Evolutionary conservation across 2,888 invertebrate genomes (phyloP).

Genomic region (Leucozona laternaria): DNA sequence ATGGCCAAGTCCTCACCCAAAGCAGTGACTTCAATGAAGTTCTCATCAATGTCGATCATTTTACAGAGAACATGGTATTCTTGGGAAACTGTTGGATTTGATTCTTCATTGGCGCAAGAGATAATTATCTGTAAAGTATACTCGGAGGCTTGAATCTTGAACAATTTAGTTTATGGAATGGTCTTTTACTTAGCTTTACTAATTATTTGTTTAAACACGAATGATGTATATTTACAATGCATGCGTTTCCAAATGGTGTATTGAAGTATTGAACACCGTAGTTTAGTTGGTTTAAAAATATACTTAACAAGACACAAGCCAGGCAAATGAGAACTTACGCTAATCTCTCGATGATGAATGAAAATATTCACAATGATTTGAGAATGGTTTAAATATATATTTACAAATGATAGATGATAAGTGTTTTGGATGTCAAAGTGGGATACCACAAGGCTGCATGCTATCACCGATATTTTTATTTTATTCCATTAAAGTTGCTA

Average conservation of each 20-base stretch:
- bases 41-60: constrained; percentile 95
- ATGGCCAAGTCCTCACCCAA: constrained; percentile 97
- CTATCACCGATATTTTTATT: not conserved
- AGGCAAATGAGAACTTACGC: constrained; percentile 69
- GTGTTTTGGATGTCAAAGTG: not conserved
- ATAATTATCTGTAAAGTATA: constrained; percentile 89
- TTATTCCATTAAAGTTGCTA: not conserved
- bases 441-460: not conserved
- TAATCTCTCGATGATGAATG: constrained; percentile 44
- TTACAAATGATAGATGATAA: not conserved
- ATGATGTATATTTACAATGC: constrained; percentile 57
- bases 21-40: constrained; percentile 94
- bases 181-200: constrained; percentile 17
- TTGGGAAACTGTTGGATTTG: constrained; percentile 93
- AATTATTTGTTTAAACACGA: not conserved
- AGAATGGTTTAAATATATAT: constrained; percentile 1
- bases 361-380: constrained; percentile 49
- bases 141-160: constrained; percentile 22
- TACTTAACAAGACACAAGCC: constrained; percentile 65
- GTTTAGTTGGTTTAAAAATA: constrained; percentile 2
- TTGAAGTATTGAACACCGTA: constrained; percentile 28
- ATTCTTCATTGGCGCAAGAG: constrained; percentile 94
- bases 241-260: constrained; percentile 40
- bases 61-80: constrained; percentile 93
- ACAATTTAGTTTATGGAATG: not conserved